Evolutionary conservation across 2,888 invertebrate species (phyloP).

Genomic region (Euphydryas editha): DNA sequence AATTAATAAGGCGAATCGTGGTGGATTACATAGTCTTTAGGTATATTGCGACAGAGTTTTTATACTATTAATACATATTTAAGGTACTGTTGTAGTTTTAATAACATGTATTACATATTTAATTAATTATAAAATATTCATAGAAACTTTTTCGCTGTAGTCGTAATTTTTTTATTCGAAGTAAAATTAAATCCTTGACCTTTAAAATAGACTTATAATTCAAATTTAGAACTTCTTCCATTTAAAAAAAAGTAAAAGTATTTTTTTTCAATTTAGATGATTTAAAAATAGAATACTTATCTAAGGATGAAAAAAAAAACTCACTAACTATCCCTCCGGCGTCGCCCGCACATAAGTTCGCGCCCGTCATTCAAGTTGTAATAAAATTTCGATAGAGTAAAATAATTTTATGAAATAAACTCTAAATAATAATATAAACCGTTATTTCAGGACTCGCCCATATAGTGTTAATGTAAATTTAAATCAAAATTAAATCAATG

Average conservation of each 20-base stretch:
- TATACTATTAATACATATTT: background rate
- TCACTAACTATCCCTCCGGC: too few species aligned
- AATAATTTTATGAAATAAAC: too few species aligned
- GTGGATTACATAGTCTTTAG: background rate
- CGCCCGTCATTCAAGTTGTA: too few species aligned
- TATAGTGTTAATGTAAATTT: too few species aligned
- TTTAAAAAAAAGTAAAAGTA: background rate
- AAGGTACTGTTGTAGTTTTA: background rate
- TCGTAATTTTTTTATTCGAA: background rate
- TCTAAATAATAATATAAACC: too few species aligned
- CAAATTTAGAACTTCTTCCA: background rate
- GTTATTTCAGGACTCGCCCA: too few species aligned
- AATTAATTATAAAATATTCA: background rate
- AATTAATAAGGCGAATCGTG: background rate
- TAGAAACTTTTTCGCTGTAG: background rate
- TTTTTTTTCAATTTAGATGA: background rate
- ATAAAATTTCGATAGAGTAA: too few species aligned
- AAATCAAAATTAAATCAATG: too few species aligned
- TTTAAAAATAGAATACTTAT: background rate
- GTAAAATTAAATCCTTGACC: background rate
- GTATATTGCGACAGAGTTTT: background rate
- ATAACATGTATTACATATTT: background rate
- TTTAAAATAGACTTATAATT: background rate
- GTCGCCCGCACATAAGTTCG: too few species aligned
- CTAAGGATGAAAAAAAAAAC: too few species aligned